Percentiles rank a stretch among this genome's conserved stretches.
Evolutionary conservation across 30 jellyfish, hydroid and myxozoan species (phyloP).

Genomic region (Catostylus mosaicus): DNA sequence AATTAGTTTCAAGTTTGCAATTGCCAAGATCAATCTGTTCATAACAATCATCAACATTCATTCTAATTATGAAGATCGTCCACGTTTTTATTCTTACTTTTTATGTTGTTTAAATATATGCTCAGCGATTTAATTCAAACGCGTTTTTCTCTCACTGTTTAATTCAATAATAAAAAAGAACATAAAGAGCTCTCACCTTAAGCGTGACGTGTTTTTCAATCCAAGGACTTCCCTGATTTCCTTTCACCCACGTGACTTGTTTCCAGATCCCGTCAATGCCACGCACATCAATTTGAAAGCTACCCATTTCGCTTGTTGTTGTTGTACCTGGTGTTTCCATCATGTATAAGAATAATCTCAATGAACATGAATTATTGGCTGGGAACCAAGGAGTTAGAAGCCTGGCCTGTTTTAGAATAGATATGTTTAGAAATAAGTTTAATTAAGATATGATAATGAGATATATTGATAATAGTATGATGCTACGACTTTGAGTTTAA

Average conservation of each 20-base stretch:
- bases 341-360: conserved; percentile 37
- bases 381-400: conserved; percentile 63
- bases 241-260: conserved; percentile 53
- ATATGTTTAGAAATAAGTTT: too few relatives aligned
- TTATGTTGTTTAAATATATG: too few relatives aligned
- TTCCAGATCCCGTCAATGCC: conserved; percentile 38
- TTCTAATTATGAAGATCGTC: too few relatives aligned
- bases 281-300: conserved; percentile 62
- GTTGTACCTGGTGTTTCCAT: conserved; percentile 25
- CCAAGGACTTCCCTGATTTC: conserved; percentile 43
- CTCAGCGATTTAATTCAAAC: too few relatives aligned
- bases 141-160: too few relatives aligned
- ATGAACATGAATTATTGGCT: conserved; percentile 41
- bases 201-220: conserved; percentile 16
- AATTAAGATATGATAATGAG: too few relatives aligned
- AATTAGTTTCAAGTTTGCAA: conserved; percentile 42
- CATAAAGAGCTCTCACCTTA: conserved; percentile 2
- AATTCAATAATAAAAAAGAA: too few relatives aligned
- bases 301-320: conserved; percentile 41
- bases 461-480: too few relatives aligned
- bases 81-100: too few relatives aligned
- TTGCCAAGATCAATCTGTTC: conserved; percentile 53
- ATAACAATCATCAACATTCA: conserved; percentile 4
- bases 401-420: conserved; percentile 58
- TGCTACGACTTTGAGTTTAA: too few relatives aligned